These are phyloP conservation scores for Sebastes baramenuke DNA, from an alignment of 2,797 vertebrate species.

Conservation along the genomic window DNA sequence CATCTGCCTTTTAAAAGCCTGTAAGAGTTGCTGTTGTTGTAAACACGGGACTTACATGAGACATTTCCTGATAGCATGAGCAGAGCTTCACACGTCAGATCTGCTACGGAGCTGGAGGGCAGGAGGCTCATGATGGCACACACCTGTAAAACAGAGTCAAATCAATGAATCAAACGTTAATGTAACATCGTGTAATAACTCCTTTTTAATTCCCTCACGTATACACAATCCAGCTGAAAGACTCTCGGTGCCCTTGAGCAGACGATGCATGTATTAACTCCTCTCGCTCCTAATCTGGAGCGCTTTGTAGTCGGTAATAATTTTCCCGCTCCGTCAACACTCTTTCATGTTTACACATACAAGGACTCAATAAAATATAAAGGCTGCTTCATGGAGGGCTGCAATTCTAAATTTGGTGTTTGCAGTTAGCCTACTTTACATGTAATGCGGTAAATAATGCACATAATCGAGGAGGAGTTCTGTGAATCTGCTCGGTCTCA, in stretches of 20 bases:
- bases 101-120: slow-evolving; percentile 71
- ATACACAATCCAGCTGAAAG: background rate
- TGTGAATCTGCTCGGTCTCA: slow-evolving; percentile 1
- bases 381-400: background rate
- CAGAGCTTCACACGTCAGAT: slow-evolving; percentile 86
- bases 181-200: background rate
- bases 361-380: background rate
- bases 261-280: slow-evolving; percentile 17
- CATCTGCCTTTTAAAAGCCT: slow-evolving; percentile 6
- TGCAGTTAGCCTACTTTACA: slow-evolving; percentile 9
- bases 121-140: slow-evolving; percentile 76
- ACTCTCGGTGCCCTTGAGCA: slow-evolving; percentile 29
- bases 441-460: slow-evolving; percentile 31
- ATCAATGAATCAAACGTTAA: background rate
- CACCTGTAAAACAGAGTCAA: slow-evolving; percentile 64
- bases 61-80: slow-evolving; percentile 77
- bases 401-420: background rate
- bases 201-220: background rate
- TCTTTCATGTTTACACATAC: slow-evolving; percentile 29
- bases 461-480: slow-evolving; percentile 26
- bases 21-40: background rate
- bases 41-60: slow-evolving; percentile 77
- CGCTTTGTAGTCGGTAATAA: slow-evolving; percentile 29
- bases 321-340: background rate
- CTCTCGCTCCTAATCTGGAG: background rate